Percentiles rank a stretch among this genome's conserved stretches.
These are phyloP conservation scores for Nerophis ophidion DNA, from an alignment of 2,113 vertebrate genomes.

Conservation along the genomic window DNA sequence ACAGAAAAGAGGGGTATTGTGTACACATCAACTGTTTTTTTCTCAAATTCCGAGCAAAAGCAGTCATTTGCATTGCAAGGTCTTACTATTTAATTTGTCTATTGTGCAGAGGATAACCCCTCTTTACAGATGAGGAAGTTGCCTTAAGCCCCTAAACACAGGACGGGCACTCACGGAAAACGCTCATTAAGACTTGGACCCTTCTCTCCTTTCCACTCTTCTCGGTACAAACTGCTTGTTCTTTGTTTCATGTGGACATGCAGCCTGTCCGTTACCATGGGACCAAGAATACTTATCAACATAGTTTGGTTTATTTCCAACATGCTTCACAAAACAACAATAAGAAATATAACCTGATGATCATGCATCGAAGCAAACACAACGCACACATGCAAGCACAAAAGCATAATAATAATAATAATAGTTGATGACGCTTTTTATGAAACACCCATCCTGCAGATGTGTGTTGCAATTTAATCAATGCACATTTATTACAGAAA, in stretches of 20 bases:
- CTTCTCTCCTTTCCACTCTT: not conserved
- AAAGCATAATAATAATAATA: no score
- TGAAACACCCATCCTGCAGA: no score
- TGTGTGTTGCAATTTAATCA: no score
- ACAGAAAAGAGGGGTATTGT: conserved; percentile 55
- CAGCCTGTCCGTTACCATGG: conserved; percentile 49
- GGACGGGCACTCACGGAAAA: conserved; percentile 30
- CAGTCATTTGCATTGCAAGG: conserved; percentile 58
- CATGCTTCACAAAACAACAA: no score
- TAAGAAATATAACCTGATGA: no score
- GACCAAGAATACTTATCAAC: not conserved
- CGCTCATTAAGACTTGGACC: conserved; percentile 22
- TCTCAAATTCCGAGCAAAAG: conserved; percentile 60
- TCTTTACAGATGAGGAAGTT: conserved; percentile 60
- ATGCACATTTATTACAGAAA: no score
- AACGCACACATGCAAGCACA: no score
- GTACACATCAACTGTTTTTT: conserved; percentile 60
- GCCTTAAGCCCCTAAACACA: conserved; percentile 56
- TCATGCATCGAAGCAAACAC: no score
- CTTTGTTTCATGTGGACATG: conserved; percentile 25
- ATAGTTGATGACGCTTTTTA: no score
- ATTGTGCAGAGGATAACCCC: conserved; percentile 57
- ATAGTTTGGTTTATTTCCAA: conserved; percentile 43
- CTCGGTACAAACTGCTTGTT: conserved; percentile 13
- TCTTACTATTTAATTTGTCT: conserved; percentile 60